Base-by-base conservation (phyloP, 2,797 vertebrate species). In the Onychomys arenicola region DNA sequence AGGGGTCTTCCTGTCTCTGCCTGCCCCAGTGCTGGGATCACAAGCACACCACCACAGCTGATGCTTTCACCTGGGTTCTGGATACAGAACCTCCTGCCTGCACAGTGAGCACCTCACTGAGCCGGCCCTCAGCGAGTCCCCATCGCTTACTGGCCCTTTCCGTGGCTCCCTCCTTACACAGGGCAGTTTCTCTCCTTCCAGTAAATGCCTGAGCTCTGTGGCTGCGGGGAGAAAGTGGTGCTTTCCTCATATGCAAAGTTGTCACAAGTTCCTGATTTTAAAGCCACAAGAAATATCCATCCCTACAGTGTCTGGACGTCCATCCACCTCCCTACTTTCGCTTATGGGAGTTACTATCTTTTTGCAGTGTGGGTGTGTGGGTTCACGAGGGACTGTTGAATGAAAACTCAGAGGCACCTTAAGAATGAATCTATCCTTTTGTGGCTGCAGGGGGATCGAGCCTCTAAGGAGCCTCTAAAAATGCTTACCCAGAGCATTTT, bases 141-240 rank as follows among this genome's bases (percentile, higher is more conserved):
- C 34, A 13, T 12, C 21, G 49, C 37, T 81, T 5, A 55, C 43
- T 0, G 32, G 6, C 27, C 23, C 65, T 29, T 11, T 25, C 49
- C 43, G 13, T 32, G 16, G 27, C n/a, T 37, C 21, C 43, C n/a
- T 52, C 34, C 67, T 59, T 61, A 55, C n/a, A 0, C 0, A 23
- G 17, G 25, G 2, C 55, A 0, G 13, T 32, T 43, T 55, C 49
- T 69, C 17, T 82, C 65, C 6, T 17, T 81, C 57, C 27, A 17
- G 23, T 40, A 61, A 43, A 76, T 0, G 21, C 52, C 12, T 0
- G 14, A 61, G 11, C 3, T 61, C 0, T 37, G 85, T 2, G 11
- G 6, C 37, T 34, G 46, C 57, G 34, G 49, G n/a, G 69, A 73
- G 16, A 88, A 71, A 84, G 21, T 0, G 37, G 14, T 14, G 11